phyloP scores from a whole-genome alignment of 1,140 invertebrate genomes.

The Drosophila paulistorum region DNA sequence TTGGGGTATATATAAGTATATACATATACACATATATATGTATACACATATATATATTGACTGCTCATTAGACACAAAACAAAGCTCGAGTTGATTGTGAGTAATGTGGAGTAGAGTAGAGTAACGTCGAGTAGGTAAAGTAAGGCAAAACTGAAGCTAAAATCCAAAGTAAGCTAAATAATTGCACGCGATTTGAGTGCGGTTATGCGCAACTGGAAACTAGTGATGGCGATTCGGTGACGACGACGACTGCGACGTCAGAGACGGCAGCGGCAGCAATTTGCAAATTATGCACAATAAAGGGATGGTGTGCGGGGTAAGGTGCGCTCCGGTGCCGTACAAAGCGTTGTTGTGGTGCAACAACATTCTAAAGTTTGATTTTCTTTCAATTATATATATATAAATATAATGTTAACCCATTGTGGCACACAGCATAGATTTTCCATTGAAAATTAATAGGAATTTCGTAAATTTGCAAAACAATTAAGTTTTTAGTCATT shows the following conservation, averaged over 20 bases:
- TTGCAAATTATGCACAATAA: constrained; percentile 72
- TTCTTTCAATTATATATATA: constrained; percentile 43
- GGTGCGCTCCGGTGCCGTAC: constrained; percentile 35
- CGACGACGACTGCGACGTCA: constrained; percentile 33
- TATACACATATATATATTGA: constrained; percentile 25
- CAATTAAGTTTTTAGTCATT: too few species aligned
- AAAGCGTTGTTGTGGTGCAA: constrained; percentile 54
- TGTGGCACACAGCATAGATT: constrained; percentile 17
- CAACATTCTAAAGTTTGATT: constrained; percentile 73
- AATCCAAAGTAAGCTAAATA: constrained; percentile 69
- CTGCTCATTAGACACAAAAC: constrained; percentile 60
- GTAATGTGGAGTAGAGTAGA: constrained; percentile 41
- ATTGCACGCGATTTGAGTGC: constrained; percentile 74
- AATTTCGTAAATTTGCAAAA: neutral
- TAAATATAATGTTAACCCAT: constrained; percentile 33
- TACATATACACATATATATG: neutral
- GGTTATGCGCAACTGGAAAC: constrained; percentile 49
- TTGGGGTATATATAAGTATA: neutral
- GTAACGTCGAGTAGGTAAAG: constrained; percentile 21
- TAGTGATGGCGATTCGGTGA: constrained; percentile 42
- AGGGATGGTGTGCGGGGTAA: constrained; percentile 26
- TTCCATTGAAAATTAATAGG: neutral
- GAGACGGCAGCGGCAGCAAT: constrained; percentile 42
- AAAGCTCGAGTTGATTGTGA: constrained; percentile 52
- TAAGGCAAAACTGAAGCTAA: constrained; percentile 45